These are phyloP conservation scores for Hyperoplus lanceolatus DNA, from an alignment of 2,797 vertebrate species.

Conservation along the genomic window DNA sequence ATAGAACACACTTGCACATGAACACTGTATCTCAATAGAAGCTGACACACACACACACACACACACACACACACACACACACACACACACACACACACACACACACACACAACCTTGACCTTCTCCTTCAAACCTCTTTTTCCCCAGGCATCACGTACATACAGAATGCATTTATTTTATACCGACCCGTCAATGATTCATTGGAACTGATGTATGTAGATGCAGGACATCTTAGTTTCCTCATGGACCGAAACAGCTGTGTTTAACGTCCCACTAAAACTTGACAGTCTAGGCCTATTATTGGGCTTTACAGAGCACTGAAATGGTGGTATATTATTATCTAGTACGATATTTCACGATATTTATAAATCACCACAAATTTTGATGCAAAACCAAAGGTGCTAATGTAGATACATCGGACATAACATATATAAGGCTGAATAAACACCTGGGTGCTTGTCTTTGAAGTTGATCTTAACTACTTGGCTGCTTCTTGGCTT, in stretches of 20 bases:
- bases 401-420: conserved; percentile 45
- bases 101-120: conserved; percentile 37
- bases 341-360: conserved; percentile 41
- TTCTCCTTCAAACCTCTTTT: conserved; percentile 32
- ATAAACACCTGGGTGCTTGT: conserved; percentile 38
- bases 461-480: conserved; percentile 51
- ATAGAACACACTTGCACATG: neutral
- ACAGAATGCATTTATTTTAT: conserved; percentile 49
- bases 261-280: conserved; percentile 38
- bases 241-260: conserved; percentile 5
- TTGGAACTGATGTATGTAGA: conserved; percentile 27
- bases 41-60: neutral
- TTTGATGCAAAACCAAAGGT: conserved; percentile 36
- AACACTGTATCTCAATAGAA: neutral
- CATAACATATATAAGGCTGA: conserved; percentile 32
- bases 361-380: conserved; percentile 30
- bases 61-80: conserved; percentile 1
- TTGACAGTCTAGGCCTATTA: conserved; percentile 47
- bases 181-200: conserved; percentile 37
- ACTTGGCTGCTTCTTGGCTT: conserved; percentile 27
- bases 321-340: conserved; percentile 28
- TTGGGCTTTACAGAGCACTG: conserved; percentile 44
- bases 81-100: neutral
- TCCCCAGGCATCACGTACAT: conserved; percentile 31
- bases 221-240: conserved; percentile 17